Evolutionary conservation across 2,797 vertebrate genomes (phyloP).

Genomic region (Pogoniulus pusillus): DNA sequence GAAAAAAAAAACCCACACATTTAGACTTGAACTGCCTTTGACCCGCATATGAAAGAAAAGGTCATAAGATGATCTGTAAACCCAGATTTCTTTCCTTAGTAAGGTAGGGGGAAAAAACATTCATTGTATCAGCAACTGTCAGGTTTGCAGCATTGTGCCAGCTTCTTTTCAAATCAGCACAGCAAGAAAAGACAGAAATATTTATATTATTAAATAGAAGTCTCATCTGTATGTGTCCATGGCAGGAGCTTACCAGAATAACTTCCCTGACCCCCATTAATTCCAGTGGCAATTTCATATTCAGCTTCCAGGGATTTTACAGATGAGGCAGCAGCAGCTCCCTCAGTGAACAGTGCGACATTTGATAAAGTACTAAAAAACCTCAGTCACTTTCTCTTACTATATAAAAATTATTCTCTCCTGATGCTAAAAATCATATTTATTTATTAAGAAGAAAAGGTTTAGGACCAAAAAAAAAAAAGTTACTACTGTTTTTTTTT

Average conservation of each 20-base stretch:
- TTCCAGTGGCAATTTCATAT: slow-evolving; percentile 16
- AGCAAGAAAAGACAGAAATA: slow-evolving; percentile 9
- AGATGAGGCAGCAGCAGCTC: neutral
- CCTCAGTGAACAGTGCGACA: neutral
- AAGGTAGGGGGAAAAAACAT: neutral
- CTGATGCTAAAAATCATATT: neutral
- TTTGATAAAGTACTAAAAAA: neutral
- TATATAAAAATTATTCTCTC: neutral
- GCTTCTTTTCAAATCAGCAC: slow-evolving; percentile 13
- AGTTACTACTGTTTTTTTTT: too few relatives aligned
- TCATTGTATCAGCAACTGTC: neutral
- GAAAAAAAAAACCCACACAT: neutral
- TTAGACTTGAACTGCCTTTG: neutral
- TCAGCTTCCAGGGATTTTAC: slow-evolving; percentile 13
- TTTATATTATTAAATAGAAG: slow-evolving; percentile 21
- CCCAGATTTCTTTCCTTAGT: neutral
- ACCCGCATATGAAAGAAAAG: neutral
- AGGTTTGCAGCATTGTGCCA: neutral
- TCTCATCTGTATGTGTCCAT: neutral
- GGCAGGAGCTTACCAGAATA: slow-evolving; percentile 5
- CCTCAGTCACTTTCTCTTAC: neutral
- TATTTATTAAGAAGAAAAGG: too few relatives aligned
- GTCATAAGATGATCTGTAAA: neutral
- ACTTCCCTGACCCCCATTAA: neutral
- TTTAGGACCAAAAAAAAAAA: too few relatives aligned